Conservation (phyloP, 1,140 invertebrate genomes). For the Hycleus cichorii region DNA sequence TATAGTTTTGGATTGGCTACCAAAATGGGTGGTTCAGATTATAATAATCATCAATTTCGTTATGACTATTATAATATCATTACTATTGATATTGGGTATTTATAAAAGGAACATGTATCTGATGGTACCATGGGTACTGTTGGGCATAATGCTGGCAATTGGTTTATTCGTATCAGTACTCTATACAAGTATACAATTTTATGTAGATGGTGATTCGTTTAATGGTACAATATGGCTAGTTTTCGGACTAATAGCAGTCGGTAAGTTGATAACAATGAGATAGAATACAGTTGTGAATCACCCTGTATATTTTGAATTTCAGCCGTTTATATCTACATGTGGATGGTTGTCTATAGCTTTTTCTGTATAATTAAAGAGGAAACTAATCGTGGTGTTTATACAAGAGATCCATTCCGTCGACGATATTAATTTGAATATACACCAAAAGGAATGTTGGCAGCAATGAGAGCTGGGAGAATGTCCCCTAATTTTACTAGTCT, state of each 20-base stretch:
- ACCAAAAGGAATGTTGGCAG: constrained; percentile 1
- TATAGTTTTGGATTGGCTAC: constrained; percentile 56
- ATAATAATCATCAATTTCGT: constrained; percentile 71
- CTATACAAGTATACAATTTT: constrained; percentile 65
- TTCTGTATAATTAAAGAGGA: constrained; percentile 63
- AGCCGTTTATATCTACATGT: constrained; percentile 64
- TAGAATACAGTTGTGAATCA: constrained; percentile 14
- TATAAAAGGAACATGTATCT: constrained; percentile 67
- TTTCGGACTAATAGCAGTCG: constrained; percentile 52
- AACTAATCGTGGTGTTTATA: constrained; percentile 54
- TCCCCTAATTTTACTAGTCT: too few relatives aligned
- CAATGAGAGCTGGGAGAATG: too few relatives aligned
- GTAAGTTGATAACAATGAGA: constrained; percentile 41
- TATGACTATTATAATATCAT: constrained; percentile 72
- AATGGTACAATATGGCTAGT: constrained; percentile 54
- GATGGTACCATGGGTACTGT: constrained; percentile 74
- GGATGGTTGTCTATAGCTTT: constrained; percentile 73
- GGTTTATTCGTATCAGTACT: constrained; percentile 66
- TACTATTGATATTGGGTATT: constrained; percentile 64
- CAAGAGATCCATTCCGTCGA: constrained; percentile 57
- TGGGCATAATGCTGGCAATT: constrained; percentile 67
- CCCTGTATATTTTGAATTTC: constrained; percentile 38
- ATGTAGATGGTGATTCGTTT: constrained; percentile 50
- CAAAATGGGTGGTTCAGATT: constrained; percentile 55
- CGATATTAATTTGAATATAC: constrained; percentile 21